Evolutionary conservation across 2,113 vertebrate genomes (phyloP).

Genomic region (Oophaga pumilio): DNA sequence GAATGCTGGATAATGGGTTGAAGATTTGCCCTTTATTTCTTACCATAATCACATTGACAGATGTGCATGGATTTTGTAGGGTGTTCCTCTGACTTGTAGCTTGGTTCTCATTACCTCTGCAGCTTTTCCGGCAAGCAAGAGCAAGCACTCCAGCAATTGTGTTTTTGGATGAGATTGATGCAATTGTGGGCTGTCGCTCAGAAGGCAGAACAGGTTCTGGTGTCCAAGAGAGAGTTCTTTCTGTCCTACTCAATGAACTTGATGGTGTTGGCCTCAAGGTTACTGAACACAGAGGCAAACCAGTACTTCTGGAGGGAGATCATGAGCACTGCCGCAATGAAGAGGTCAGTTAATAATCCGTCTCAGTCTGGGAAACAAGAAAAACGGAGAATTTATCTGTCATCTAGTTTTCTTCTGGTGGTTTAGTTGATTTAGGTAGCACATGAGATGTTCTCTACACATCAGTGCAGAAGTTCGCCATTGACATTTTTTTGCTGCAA

Average conservation of each 20-base stretch:
- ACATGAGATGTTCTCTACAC: neutral
- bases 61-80: neutral
- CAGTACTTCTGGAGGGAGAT: slow-evolving; percentile 68
- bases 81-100: neutral
- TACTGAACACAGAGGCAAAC: slow-evolving; percentile 81
- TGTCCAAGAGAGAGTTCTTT: slow-evolving; percentile 85
- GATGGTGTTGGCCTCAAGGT: slow-evolving; percentile 88
- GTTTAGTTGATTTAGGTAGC: neutral
- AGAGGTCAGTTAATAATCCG: slow-evolving; percentile 67
- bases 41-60: neutral
- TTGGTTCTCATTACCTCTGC: neutral
- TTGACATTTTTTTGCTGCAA: neutral
- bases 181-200: slow-evolving; percentile 85
- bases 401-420: neutral
- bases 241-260: slow-evolving; percentile 92
- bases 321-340: slow-evolving; percentile 63
- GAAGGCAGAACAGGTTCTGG: slow-evolving; percentile 64
- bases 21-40: neutral
- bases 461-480: neutral
- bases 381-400: neutral
- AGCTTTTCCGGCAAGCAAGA: slow-evolving; percentile 92
- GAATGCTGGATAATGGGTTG: neutral
- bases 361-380: neutral
- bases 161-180: slow-evolving; percentile 96
- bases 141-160: slow-evolving; percentile 88